Evolutionary conservation across 2,113 vertebrate genomes (phyloP), one percentile per base, ranked within the genome.

Genomic region (Peromyscus polionotus): DNA sequence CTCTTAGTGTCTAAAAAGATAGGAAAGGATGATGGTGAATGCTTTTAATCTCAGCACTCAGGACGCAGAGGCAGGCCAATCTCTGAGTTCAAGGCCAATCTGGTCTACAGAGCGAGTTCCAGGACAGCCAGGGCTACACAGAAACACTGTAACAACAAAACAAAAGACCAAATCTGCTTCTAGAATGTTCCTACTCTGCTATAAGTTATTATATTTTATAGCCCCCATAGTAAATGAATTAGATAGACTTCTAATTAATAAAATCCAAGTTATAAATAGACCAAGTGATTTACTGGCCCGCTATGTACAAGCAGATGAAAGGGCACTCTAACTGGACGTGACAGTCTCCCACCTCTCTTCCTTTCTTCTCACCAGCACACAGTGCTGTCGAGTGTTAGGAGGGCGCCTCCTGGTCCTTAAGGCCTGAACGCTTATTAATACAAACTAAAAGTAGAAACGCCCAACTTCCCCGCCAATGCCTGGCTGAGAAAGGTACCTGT

Each of bases 191-290:
- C 65, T 54, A 80, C 91, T 90, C 75, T 88, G 13, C 63, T 84
- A 59, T 42, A 92, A 77, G 39, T 39, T 96, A 48, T n/a, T 94
- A 48, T 42, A 91, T 76, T 96, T 95, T 88, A 97, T 70, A 95
- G 81, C 24, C 10, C n/a, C 81, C 17, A 89, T 81, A 88, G 93
- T 61, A 96, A 89, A n/a, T 70, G 13, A 90, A 70, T 92, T 76
- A 83, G 77, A 24, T 85, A 67, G 79, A 20, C 36, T 91, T 93
- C 33, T 65, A 93, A 95, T 68, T 79, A 93, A 90, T 63, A 90
- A 73, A 95, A 80, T 93, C 61, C n/a, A 94, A 89, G 94, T 89
- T 88, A 89, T 76, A 94, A 96, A 65, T 90, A 96, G 80, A 86
- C 42, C 39, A 92, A 96, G 31, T 73, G 80, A 85, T 72, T 79